phyloP scores from a whole-genome alignment of 2,797 vertebrate genomes.

The Lepus oiostolus region DNA sequence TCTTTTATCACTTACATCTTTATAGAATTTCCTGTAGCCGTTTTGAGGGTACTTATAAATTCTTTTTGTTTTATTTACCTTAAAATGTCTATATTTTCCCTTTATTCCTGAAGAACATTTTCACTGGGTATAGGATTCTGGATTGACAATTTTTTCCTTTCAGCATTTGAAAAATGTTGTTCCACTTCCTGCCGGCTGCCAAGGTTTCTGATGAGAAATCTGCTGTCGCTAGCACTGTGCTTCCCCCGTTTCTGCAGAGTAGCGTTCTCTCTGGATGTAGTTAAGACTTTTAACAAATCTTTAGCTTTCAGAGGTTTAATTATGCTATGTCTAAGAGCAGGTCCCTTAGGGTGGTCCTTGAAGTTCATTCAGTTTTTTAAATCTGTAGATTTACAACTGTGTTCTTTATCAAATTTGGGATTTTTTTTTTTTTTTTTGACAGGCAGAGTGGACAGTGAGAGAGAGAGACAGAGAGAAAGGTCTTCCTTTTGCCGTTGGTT shows the following conservation, averaged over 20 bases:
- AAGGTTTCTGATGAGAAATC: neutral
- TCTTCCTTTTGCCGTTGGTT: too few species aligned
- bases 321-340: neutral
- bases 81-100: neutral
- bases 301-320: constrained; percentile 22
- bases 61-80: neutral
- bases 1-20: neutral
- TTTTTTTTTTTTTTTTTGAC: too few species aligned
- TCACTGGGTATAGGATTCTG: neutral
- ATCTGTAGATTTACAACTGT: neutral
- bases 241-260: too few species aligned
- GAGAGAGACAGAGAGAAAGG: too few species aligned
- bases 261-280: neutral
- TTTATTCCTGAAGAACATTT: neutral
- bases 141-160: neutral
- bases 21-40: neutral
- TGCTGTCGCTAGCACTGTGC: neutral
- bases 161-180: neutral
- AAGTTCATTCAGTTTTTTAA: neutral
- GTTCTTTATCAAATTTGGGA: neutral
- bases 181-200: neutral
- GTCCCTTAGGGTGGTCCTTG: neutral
- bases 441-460: too few species aligned
- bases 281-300: neutral
- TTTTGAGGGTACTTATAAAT: neutral